Percentiles rank a stretch among this genome's conserved stretches.
These are phyloP conservation scores for Chaetogeoica ovagalla DNA, from an alignment of 2,888 invertebrate species.

Conservation along the genomic window DNA sequence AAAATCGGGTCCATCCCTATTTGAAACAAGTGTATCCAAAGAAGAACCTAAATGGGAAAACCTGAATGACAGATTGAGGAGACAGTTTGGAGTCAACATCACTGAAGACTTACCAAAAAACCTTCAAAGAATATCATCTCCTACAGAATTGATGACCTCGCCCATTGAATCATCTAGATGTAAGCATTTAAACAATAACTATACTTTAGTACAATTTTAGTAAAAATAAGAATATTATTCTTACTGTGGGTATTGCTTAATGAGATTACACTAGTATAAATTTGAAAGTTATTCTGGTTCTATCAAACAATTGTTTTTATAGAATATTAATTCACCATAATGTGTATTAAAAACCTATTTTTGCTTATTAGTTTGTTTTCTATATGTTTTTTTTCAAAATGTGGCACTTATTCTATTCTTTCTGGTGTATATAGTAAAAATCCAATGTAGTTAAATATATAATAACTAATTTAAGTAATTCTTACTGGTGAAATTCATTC, in stretches of 20 bases:
- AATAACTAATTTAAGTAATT: too few species aligned
- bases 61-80: conserved; percentile 79
- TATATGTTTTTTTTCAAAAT: too few species aligned
- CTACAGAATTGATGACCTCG: conserved; percentile 15
- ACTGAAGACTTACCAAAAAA: conserved; percentile 63
- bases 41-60: conserved; percentile 71
- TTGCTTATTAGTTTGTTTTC: too few species aligned
- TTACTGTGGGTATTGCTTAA: neutral
- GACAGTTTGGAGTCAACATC: conserved; percentile 77
- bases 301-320: too few species aligned
- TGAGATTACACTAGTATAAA: too few species aligned
- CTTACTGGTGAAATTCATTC: too few species aligned
- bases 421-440: too few species aligned
- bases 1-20: conserved; percentile 28
- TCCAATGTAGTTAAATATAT: too few species aligned
- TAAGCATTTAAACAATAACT: conserved; percentile 16
- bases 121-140: conserved; percentile 59
- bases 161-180: conserved; percentile 38
- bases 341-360: too few species aligned
- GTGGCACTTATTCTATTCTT: too few species aligned
- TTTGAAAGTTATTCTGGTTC: too few species aligned
- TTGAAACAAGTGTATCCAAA: conserved; percentile 45
- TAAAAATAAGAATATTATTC: neutral
- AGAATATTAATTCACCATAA: too few species aligned
- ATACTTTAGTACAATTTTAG: neutral